Evolutionary conservation across 2,797 vertebrate species (phyloP).

Genomic region (Pelobates cultripes): DNA sequence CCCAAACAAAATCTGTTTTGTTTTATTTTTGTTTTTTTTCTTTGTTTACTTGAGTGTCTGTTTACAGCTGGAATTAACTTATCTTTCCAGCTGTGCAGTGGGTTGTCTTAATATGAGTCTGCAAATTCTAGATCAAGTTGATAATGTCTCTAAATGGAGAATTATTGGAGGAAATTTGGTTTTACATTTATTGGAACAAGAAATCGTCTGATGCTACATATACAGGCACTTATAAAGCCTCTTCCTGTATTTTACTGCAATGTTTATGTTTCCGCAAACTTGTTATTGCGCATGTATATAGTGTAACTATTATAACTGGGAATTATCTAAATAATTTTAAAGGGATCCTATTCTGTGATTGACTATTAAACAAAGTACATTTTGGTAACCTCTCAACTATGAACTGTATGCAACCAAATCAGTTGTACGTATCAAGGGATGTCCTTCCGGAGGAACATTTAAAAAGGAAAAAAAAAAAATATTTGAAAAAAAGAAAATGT

Average conservation of each 20-base stretch:
- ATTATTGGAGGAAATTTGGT: slow-evolving; percentile 4
- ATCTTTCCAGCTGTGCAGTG: background rate
- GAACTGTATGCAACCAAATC: background rate
- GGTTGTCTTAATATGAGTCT: background rate
- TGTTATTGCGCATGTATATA: slow-evolving; percentile 30
- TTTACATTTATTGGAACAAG: background rate
- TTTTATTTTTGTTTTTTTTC: background rate
- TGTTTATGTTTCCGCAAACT: background rate
- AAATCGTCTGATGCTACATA: background rate
- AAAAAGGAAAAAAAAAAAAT: background rate
- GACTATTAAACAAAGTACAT: background rate
- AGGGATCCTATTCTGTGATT: slow-evolving; percentile 15
- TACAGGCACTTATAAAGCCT: background rate
- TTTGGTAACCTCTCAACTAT: slow-evolving; percentile 9
- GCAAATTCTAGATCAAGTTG: slow-evolving; percentile 2
- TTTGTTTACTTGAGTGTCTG: background rate
- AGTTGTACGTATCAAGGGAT: background rate
- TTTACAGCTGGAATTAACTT: background rate
- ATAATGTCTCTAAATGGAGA: background rate
- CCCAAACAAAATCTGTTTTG: no score
- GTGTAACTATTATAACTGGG: slow-evolving; percentile 26
- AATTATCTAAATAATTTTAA: slow-evolving; percentile 3
- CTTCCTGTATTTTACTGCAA: slow-evolving; percentile 1
- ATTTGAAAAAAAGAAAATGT: background rate
- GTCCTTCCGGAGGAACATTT: slow-evolving; percentile 26